phyloP scores from a whole-genome alignment of 1,140 invertebrate genomes.

The Thaumatotibia leucotreta region DNA sequence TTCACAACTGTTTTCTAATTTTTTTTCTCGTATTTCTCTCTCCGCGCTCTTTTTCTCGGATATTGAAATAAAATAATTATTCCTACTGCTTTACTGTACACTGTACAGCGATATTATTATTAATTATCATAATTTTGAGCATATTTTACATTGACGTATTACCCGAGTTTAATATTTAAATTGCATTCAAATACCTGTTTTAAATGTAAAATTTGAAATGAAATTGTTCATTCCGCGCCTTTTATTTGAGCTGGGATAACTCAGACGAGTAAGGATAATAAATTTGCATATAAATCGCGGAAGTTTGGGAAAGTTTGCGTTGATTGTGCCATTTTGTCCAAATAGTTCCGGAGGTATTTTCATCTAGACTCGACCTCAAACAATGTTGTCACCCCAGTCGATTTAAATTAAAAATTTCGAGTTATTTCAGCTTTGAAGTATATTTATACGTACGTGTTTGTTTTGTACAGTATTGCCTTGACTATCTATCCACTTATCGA shows the following conservation, averaged over 20 bases:
- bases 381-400: neutral
- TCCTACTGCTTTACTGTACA: no score
- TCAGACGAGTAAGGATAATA: slow-evolving; percentile 24
- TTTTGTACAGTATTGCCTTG: no score
- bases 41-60: no score
- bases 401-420: neutral
- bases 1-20: no score
- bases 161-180: neutral
- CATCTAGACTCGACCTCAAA: slow-evolving; percentile 13
- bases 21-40: no score
- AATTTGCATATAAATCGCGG: slow-evolving; percentile 46
- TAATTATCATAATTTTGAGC: neutral
- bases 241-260: neutral
- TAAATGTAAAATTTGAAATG: neutral
- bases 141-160: neutral
- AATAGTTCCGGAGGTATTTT: slow-evolving; percentile 29
- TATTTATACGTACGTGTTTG: no score
- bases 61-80: no score
- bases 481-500: no score
- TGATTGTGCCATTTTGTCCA: slow-evolving; percentile 25
- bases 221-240: slow-evolving; percentile 3
- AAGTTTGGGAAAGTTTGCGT: slow-evolving; percentile 32
- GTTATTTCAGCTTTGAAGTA: neutral
- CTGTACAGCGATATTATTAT: no score
- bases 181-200: neutral